A percentile compares a stretch with the other conserved stretches of the same genome.
These are phyloP conservation scores for Lithophane socia DNA, from an alignment of 2,888 invertebrate species.

Conservation along the genomic window DNA sequence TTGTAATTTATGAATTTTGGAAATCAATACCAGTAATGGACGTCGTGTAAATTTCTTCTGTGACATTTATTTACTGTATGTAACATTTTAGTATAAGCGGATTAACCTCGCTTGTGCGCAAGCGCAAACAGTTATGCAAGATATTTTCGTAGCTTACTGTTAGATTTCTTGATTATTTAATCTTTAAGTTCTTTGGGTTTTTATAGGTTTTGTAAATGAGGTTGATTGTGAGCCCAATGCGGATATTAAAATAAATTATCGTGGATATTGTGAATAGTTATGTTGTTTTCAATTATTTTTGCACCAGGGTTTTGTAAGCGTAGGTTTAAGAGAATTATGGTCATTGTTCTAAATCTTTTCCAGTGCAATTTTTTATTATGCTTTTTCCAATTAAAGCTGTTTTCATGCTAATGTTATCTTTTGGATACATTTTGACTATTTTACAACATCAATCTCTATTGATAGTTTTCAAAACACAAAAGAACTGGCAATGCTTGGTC, in stretches of 20 bases:
- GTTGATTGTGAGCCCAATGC: conserved; percentile 29
- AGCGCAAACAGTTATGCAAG: conserved; percentile 57
- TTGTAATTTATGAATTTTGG: conserved; percentile 72
- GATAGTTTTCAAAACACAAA: neutral
- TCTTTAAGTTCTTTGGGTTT: conserved; percentile 48
- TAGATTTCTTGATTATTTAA: conserved; percentile 54
- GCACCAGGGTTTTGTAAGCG: conserved; percentile 40
- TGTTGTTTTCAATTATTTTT: conserved; percentile 27
- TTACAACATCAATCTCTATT: too few relatives aligned
- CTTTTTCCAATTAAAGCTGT: neutral
- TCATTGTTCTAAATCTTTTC: neutral
- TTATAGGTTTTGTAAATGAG: conserved; percentile 52
- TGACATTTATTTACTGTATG: conserved; percentile 63
- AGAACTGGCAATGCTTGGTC: neutral
- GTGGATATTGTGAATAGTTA: conserved; percentile 37
- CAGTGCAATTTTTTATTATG: neutral
- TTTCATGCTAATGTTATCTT: too few relatives aligned
- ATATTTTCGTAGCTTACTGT: conserved; percentile 27
- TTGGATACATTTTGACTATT: neutral
- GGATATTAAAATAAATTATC: conserved; percentile 49
- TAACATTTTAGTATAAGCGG: conserved; percentile 55
- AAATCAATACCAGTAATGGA: conserved; percentile 70
- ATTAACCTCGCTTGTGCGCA: conserved; percentile 51
- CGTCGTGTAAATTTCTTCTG: conserved; percentile 61
- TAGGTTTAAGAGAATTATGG: conserved; percentile 23